Evolutionary conservation across 2,797 vertebrate genomes (phyloP), one percentile per base, ranked within the genome.

Genomic region (Darevskia mixta): DNA sequence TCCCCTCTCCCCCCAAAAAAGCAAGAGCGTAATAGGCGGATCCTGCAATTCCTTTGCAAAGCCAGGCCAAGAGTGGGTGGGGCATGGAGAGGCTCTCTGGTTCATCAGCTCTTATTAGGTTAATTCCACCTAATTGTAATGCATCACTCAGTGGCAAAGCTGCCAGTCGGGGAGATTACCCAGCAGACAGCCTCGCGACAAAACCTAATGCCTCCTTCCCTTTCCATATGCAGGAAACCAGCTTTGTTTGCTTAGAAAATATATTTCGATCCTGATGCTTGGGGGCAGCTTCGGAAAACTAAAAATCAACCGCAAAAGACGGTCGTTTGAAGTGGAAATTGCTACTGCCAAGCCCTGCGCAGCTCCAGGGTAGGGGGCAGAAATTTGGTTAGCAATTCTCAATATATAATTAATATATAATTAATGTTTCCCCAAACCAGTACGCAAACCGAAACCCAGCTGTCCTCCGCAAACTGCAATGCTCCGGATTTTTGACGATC

Each of bases 71-170:
- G 32, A 10, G 55, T 32, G 18, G 38, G 87, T 8, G 81, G 35
- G 25, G 45, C 11, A 11, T 49, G 77, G 86, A 25, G 41, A 27
- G 67, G 20, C 9, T 3, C 95, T 95, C 93, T 0, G 17, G 18
- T 92, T 91, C 93, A 91, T 95, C 95, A 95, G 79, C 92, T 80
- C 91, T 81, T 91, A 94, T 95, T 95, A 95, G 4, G 87, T 89
- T 95, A 95, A 96, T 95, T 94, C 94, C 91, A 91, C 94, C 93
- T 94, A 94, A 93, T 92, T 94, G 86, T 49, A 45, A 86, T 89
- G 93, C 88, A 85, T 94, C 64, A 82, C 94, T 7, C 66, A 87
- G 90, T 88, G 41, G 89, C 18, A 83, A 94, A 64, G 92, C 88
- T 92, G 69, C 82, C 1, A 18, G 92, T 93, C 92, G 76, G 75